Percentiles rank a stretch among this genome's conserved stretches.
These are phyloP conservation scores for Melinaea marsaeus DNA, from an alignment of 2,888 invertebrate species.

Conservation along the genomic window DNA sequence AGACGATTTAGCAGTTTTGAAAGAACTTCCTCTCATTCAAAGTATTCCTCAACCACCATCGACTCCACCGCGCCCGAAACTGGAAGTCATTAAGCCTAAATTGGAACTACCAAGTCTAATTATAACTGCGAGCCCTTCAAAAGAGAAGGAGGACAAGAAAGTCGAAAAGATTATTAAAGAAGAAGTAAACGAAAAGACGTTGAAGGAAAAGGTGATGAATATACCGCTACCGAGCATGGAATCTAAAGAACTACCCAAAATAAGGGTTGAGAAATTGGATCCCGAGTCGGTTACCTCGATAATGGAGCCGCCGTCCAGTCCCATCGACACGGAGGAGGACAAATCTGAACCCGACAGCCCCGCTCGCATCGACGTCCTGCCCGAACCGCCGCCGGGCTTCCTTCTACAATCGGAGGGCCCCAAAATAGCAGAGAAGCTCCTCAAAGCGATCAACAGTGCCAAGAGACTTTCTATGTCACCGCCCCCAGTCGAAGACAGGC, in stretches of 20 bases:
- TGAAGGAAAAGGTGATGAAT: slow-evolving; percentile 31
- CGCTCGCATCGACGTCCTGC: slow-evolving; percentile 68
- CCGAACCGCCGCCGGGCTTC: slow-evolving; percentile 70
- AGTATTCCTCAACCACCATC: slow-evolving; percentile 53
- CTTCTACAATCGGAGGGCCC: slow-evolving; percentile 72
- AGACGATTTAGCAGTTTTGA: slow-evolving; percentile 38
- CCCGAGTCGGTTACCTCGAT: slow-evolving; percentile 45
- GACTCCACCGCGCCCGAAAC: slow-evolving; percentile 44
- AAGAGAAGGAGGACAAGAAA: slow-evolving; percentile 33
- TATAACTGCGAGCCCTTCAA: slow-evolving; percentile 14
- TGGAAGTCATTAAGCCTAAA: slow-evolving; percentile 21
- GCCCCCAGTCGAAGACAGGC: slow-evolving; percentile 55
- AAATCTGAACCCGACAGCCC: slow-evolving; percentile 74
- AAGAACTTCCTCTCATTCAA: slow-evolving; percentile 38
- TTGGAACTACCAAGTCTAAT: slow-evolving; percentile 14
- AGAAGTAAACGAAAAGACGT: slow-evolving; percentile 26
- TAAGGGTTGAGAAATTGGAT: slow-evolving; percentile 48
- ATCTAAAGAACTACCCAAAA: slow-evolving; percentile 36
- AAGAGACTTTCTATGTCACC: slow-evolving; percentile 73
- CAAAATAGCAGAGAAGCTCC: slow-evolving; percentile 80
- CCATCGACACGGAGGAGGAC: slow-evolving; percentile 69
- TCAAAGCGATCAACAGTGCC: slow-evolving; percentile 79
- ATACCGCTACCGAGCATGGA: slow-evolving; percentile 45
- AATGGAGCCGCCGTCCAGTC: slow-evolving; percentile 61
- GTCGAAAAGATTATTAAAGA: slow-evolving; percentile 34